Evolutionary conservation across 2,113 vertebrate genomes (phyloP), one percentile per base, ranked within the genome.

Genomic region (Alouatta palliata): DNA sequence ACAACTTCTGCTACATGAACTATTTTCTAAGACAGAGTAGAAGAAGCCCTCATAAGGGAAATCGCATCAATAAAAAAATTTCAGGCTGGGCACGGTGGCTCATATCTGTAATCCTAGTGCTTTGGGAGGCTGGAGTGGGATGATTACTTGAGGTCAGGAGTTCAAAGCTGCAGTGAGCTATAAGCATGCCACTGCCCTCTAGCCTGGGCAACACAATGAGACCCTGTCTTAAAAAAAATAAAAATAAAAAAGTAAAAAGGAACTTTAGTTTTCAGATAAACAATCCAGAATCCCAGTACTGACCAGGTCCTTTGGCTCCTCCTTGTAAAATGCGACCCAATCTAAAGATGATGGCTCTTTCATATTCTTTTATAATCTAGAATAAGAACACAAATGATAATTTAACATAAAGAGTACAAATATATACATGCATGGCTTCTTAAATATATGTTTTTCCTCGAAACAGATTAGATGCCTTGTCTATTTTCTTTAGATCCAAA

Each of bases 291-390:
- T 30, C 32, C 27, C 3, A 87, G 73, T 45, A 97, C 98, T 96
- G 80, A 99, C 99, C 99, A 97, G 99, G 99, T 70, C 99, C 99
- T 98, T 99, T 99, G 90, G 99, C 99, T 97, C 99, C 99, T 73
- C 99, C 99, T 92, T 98, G 99, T 13, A 99, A n/a, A 97, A 99
- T 99, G 70, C 99, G 99, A 0, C 99, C 99, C 40, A 99, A 97
- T 32, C 99, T 98, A 96, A 99, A 99, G 96, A 99, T 99, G 97
- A 99, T 99, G 94, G 99, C 99, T 90, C 99, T 97, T 84, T 99
- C 99, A 2, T 99, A 99, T 23, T 99, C 99, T 97, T 99, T 99
- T 89, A 99, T 98, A 5, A 99, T 99, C 99, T 99, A 98, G 13
- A 97, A 93, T 3, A 92, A 79, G 27, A 93, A 89, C 49, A 87